Evolutionary conservation across 2,797 vertebrate species (phyloP), one percentile per base, ranked within the genome.

Genomic region (Carapus acus): DNA sequence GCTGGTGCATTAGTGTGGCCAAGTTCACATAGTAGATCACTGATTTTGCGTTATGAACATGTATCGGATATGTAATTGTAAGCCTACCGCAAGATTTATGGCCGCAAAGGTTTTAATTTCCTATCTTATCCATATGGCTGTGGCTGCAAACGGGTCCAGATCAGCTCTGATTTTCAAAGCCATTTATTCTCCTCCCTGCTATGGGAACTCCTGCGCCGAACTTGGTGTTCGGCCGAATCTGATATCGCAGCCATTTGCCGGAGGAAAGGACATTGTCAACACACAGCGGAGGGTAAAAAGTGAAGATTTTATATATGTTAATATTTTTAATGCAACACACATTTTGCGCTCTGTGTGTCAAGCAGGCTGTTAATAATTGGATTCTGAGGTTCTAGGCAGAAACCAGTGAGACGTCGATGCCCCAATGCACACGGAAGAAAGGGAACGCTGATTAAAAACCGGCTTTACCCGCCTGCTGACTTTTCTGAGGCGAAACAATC

Each of bases 31-130:
- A 37, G 63, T 52, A 33, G 49, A 62, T 62, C 53, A 34, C 48
- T 36, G 59, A 29, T 52, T 67, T 64, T 60, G 72, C 67, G 73
- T 76, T 58, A 43, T 33, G 69, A 80, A 63, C 60, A 6, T 58
- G 45, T 68, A 69, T 69, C 58, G 61, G 62, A 46, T 51, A 48
- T 42, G 21, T 71, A 71, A 71, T 73, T 59, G 57, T 65, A 51
- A 37, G 60, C 39, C 52, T 65, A 16, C 43, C 21, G 46, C 54
- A 54, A 76, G 76, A 80, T 83, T 79, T 72, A 79, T 72, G 71
- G 54, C 56, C 17, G 1, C 52, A 51, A 33, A 54, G 51, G 46
- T 55, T 80, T 79, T 83, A 48, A 81, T 78, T 81, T 79, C 76
- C 71, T 67, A 58, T 74, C 71, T 73, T 69, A 79, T 79, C 77